phyloP scores from a whole-genome alignment of 2,113 vertebrate species.

The Plotosus lineatus region DNA sequence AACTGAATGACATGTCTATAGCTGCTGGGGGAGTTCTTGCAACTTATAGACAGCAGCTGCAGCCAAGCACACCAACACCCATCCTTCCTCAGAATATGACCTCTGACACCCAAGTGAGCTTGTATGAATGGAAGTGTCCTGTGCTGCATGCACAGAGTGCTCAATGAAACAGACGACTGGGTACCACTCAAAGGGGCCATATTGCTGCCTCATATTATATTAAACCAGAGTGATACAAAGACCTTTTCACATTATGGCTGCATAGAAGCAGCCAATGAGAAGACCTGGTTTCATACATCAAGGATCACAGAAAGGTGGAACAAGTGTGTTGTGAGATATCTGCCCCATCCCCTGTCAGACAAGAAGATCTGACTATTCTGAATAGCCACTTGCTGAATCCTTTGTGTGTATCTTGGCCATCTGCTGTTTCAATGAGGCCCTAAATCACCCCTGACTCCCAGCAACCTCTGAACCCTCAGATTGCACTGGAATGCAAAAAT shows the following conservation, averaged over 20 bases:
- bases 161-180: slow-evolving; percentile 33
- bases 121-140: slow-evolving; percentile 23
- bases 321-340: slow-evolving; percentile 35
- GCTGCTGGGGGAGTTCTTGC: slow-evolving; percentile 10
- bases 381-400: slow-evolving; percentile 48
- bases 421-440: slow-evolving; percentile 58
- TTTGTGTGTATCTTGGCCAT: slow-evolving; percentile 63
- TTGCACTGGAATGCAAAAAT: slow-evolving; percentile 55
- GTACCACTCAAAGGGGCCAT: neutral
- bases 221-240: slow-evolving; percentile 12
- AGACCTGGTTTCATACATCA: neutral
- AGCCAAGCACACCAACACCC: slow-evolving; percentile 49
- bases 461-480: slow-evolving; percentile 5
- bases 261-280: slow-evolving; percentile 9
- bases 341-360: slow-evolving; percentile 34
- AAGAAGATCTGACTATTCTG: slow-evolving; percentile 46
- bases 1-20: neutral
- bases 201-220: slow-evolving; percentile 33
- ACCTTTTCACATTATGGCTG: slow-evolving; percentile 14
- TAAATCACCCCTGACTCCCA: slow-evolving; percentile 50
- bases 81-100: slow-evolving; percentile 58
- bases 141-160: neutral
- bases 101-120: slow-evolving; percentile 51
- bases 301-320: slow-evolving; percentile 19
- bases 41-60: slow-evolving; percentile 52